Evolutionary conservation across 2,797 vertebrate genomes (phyloP).

Genomic region (Manis crassicaudata): DNA sequence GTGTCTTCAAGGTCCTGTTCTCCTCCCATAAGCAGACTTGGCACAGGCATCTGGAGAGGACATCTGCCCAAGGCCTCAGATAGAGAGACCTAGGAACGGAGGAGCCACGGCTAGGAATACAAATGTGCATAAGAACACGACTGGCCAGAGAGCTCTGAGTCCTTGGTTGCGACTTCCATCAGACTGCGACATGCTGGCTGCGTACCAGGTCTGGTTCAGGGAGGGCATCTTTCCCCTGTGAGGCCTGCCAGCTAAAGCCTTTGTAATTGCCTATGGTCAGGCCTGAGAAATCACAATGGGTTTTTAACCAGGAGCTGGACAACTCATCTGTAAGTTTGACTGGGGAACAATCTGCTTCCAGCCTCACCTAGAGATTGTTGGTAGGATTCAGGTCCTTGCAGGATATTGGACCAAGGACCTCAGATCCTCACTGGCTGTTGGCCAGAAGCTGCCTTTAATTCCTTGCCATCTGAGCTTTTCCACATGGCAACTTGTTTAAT

Average conservation of each 20-base stretch:
- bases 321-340: not conserved
- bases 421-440: not conserved
- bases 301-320: not conserved
- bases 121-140: not conserved
- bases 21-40: not conserved
- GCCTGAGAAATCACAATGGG: not conserved
- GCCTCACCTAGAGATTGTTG: not conserved
- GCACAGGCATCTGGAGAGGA: not conserved
- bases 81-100: not conserved
- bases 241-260: not conserved
- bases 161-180: not conserved
- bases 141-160: not conserved
- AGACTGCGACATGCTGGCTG: too few species aligned
- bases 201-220: not conserved
- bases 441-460: not conserved
- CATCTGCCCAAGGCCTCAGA: not conserved
- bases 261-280: not conserved
- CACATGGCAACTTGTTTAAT: not conserved
- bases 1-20: not conserved
- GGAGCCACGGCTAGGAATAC: not conserved
- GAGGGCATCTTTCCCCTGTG: not conserved
- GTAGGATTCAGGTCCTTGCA: not conserved
- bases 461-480: not conserved
- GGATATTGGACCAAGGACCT: not conserved
- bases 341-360: not conserved